These are phyloP conservation scores for Ceyx melanurus DNA, from an alignment of 2,113 vertebrate species.

Conservation along the genomic window DNA sequence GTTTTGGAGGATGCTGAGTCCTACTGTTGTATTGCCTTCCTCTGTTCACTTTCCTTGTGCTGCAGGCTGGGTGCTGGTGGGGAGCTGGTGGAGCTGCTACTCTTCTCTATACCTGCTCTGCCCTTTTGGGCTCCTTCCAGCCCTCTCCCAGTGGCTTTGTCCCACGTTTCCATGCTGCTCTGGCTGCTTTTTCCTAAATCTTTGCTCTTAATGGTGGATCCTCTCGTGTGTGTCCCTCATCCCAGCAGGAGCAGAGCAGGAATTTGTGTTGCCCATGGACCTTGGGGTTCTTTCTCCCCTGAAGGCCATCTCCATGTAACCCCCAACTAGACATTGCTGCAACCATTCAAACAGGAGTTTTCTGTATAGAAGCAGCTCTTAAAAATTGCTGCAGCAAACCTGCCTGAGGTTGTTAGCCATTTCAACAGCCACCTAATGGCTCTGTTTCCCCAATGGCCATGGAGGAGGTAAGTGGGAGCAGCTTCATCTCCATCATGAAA, in stretches of 20 bases:
- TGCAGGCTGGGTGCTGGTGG: not conserved
- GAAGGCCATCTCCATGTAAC: not conserved
- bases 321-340: not conserved
- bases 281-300: not conserved
- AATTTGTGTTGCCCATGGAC: accelerated
- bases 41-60: accelerated
- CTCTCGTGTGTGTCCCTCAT: not conserved
- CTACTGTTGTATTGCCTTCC: accelerated
- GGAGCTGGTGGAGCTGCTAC: not conserved
- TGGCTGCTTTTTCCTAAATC: not conserved
- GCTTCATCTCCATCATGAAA: not conserved
- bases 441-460: accelerated
- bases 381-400: not conserved
- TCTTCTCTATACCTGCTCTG: not conserved
- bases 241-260: not conserved
- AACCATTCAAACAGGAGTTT: not conserved
- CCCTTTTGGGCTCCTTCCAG: not conserved
- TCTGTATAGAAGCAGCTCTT: not conserved
- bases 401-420: not conserved
- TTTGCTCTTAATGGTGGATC: not conserved
- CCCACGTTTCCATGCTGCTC: not conserved
- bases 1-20: not conserved
- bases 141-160: accelerated
- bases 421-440: not conserved
- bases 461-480: not conserved